Conservation (phyloP, 2,797 vertebrate species). For the Gallirallus australis region DNA sequence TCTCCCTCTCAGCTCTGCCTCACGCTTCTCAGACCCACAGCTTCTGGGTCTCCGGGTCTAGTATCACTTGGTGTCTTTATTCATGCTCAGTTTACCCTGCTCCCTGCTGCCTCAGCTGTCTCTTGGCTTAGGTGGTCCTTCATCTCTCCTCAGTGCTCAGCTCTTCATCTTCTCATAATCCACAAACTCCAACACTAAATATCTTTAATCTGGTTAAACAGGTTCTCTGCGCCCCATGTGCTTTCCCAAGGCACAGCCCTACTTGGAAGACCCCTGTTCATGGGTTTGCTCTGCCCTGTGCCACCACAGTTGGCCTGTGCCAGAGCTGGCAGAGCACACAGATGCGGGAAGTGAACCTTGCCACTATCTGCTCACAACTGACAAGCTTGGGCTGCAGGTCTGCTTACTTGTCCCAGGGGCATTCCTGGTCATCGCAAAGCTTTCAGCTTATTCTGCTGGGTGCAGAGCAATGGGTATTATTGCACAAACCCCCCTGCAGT, state of each 20-base stretch:
- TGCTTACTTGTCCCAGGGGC: neutral
- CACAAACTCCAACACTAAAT: neutral
- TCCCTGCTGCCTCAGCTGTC: neutral
- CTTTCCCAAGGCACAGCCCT: neutral
- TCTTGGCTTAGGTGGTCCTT: neutral
- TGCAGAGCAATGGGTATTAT: neutral
- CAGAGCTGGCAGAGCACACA: accelerated
- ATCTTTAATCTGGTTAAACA: accelerated
- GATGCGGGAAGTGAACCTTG: accelerated
- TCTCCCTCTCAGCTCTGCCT: neutral
- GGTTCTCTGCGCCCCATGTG: neutral
- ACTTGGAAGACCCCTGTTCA: accelerated
- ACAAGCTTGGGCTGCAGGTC: neutral
- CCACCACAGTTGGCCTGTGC: accelerated
- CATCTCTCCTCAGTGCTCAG: neutral
- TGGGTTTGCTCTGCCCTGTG: accelerated
- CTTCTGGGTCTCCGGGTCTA: neutral
- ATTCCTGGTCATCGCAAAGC: neutral
- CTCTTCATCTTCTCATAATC: neutral
- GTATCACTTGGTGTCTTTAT: neutral
- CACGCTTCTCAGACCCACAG: neutral
- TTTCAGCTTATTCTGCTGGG: neutral
- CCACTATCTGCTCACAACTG: neutral
- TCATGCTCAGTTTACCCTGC: neutral
- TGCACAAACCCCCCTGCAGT: neutral